Evolutionary conservation across 2,113 vertebrate genomes (phyloP), one percentile per base, ranked within the genome.

Genomic region (Rana temporaria): DNA sequence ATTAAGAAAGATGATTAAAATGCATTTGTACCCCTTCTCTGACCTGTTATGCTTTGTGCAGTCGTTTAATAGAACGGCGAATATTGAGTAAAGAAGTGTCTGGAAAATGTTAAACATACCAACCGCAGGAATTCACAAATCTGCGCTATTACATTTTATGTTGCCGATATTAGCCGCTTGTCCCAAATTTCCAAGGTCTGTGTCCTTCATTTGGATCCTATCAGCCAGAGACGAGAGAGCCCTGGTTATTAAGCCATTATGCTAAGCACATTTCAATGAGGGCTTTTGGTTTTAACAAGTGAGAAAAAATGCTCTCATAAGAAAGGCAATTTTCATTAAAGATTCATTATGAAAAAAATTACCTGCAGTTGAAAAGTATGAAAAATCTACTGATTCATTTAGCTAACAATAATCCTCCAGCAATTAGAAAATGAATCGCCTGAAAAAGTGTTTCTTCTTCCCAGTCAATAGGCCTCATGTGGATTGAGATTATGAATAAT

Each of bases 251-350:
- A 90, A 90, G 86, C 15, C 81, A 86, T 91, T 89, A 88, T 77
- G 85, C 85, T 90, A 87, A 91, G 84, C 81, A 89, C 75, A 86
- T 91, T 93, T 91, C 85, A 86, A 89, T 85, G 87, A 86, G 87
- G 89, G 91, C 89, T 84, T 90, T 86, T 87, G 86, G 90, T 92
- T 92, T 92, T 89, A 90, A 91, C 89, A 91, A 90, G 88, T 85
- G 85, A 87, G 82, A 89, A 86, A 85, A 91, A 91, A 90, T 55
- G 84, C 81, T 92, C 85, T 91, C 86, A 85, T 88, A 87, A 87
- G 72, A 87, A 88, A 87, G 89, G 89, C 86, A 91, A 87, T 82
- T 87, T 89, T 86, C 88, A 90, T 88, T 90, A 89, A 90, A 89
- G 86, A 92, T 91, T 90, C 91, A 91, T 90, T 89, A 86, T 87